phyloP scores from a whole-genome alignment of 2,113 vertebrate genomes.

The Sturnus vulgaris region DNA sequence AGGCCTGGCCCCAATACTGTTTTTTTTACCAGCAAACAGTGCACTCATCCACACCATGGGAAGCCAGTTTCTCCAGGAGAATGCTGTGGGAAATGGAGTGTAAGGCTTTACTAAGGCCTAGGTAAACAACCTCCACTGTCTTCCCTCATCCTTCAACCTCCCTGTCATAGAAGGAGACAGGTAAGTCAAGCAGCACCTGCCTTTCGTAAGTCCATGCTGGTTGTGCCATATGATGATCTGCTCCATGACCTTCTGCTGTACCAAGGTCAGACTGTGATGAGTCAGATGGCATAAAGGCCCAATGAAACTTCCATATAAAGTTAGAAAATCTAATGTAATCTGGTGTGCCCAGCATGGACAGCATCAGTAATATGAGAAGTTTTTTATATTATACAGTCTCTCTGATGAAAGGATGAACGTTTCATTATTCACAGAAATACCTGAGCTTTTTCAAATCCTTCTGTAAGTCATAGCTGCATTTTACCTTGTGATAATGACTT shows the following conservation, averaged over 20 bases:
- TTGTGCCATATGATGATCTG: background rate
- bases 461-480: background rate
- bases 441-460: background rate
- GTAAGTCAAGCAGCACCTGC: background rate
- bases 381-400: background rate
- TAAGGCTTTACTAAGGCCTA: background rate
- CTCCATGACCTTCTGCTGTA: background rate
- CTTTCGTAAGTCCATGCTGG: background rate
- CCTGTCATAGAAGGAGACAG: background rate
- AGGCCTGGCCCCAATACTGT: background rate
- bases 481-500: constrained; percentile 30
- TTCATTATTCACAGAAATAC: constrained; percentile 17
- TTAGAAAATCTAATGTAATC: background rate
- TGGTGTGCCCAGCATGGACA: background rate
- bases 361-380: background rate
- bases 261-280: background rate
- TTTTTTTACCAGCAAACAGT: background rate
- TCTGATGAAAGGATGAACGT: background rate
- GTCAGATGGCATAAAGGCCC: background rate
- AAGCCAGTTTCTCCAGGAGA: background rate
- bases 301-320: background rate
- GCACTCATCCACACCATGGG: background rate
- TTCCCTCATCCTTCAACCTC: background rate
- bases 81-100: background rate
- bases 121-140: background rate